These are phyloP conservation scores for Porites evermanni DNA, from an alignment of 92 coral and sea anemone genomes.

Conservation along the genomic window DNA sequence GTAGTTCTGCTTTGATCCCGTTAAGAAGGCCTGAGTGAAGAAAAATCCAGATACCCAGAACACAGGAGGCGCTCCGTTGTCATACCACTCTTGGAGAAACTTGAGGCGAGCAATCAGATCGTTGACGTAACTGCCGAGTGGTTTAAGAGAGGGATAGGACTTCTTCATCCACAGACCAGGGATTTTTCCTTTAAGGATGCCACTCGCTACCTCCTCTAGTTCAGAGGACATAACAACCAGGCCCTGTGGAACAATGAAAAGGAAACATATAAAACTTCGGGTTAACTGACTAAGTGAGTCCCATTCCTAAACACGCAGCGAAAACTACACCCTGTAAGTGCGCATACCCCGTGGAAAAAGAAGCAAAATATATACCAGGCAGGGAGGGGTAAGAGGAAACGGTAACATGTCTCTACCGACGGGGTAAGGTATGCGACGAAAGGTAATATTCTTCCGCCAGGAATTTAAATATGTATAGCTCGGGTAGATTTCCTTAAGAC, in stretches of 20 bases:
- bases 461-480: no score
- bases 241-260: conserved; percentile 65
- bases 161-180: conserved; percentile 99
- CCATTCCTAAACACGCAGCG: neutral
- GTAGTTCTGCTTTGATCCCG: conserved; percentile 98
- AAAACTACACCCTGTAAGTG: no score
- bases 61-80: conserved; percentile 88
- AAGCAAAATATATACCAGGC: no score
- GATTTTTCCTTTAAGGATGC: conserved; percentile 91
- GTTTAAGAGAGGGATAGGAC: conserved; percentile 97
- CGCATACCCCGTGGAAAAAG: no score
- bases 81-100: conserved; percentile 99
- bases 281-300: neutral
- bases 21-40: conserved; percentile 98
- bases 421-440: no score
- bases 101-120: conserved; percentile 93
- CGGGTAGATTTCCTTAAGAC: no score
- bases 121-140: conserved; percentile 96
- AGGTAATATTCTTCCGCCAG: no score
- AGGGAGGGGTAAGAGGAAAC: no score
- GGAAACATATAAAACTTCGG: no score
- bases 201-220: conserved; percentile 89
- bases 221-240: conserved; percentile 99
- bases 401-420: no score
- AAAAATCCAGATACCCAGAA: conserved; percentile 99